These are phyloP conservation scores for Campoplex nolae DNA, from an alignment of 2,888 invertebrate species.

Conservation along the genomic window DNA sequence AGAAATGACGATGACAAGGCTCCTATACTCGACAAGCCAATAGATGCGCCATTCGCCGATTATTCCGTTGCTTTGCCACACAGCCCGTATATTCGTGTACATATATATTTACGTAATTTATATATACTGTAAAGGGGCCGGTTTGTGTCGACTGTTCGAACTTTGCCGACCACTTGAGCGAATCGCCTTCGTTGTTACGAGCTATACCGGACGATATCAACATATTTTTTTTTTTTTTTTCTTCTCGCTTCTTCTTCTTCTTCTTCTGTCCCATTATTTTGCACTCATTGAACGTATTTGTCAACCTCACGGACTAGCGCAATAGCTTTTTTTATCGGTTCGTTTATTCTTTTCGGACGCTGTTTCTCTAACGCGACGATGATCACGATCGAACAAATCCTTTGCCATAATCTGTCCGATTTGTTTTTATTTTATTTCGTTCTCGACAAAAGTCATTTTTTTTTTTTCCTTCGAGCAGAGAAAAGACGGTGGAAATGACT, in stretches of 20 bases:
- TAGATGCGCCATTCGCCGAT: constrained; percentile 47
- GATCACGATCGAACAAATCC: not conserved
- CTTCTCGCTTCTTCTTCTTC: not conserved
- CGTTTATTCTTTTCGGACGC: not conserved
- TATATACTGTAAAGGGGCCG: constrained; percentile 21
- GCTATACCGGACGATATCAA: constrained; percentile 1
- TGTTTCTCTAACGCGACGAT: not conserved
- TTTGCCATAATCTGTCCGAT: no score
- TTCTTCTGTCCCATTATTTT: constrained; percentile 6
- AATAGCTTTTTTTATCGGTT: not conserved
- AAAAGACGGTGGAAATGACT: no score
- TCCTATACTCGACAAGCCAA: constrained; percentile 36
- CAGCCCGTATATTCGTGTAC: constrained; percentile 17
- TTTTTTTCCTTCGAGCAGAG: no score
- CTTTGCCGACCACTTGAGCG: constrained; percentile 41
- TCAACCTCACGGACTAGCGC: not conserved
- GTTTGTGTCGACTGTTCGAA: constrained; percentile 21
- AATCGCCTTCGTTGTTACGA: constrained; percentile 34
- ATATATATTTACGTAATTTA: not conserved
- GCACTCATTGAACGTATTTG: constrained; percentile 7
- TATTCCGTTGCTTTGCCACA: constrained; percentile 33
- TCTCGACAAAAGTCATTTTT: no score
- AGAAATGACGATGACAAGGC: constrained; percentile 30
- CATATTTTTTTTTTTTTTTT: not conserved
- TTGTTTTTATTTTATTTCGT: no score